Evolutionary conservation across 92 coral and sea anemone species (phyloP).

Genomic region (Palythoa heliodiscus): DNA sequence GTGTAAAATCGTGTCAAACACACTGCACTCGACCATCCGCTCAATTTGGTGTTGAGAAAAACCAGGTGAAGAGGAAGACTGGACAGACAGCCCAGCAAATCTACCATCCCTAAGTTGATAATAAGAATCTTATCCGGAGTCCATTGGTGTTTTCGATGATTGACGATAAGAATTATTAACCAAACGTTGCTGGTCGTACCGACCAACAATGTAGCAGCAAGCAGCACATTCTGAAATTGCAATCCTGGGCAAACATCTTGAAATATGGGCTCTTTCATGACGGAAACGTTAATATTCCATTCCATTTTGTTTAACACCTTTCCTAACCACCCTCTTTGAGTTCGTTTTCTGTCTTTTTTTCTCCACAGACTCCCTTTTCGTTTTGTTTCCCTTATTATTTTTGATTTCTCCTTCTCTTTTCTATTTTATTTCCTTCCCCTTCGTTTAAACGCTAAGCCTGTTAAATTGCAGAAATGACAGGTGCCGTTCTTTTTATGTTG

Average conservation of each 20-base stretch:
- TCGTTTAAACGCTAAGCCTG: no score
- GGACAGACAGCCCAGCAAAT: constrained; percentile 45
- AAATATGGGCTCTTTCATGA: background rate
- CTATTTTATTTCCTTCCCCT: no score
- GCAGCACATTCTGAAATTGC: constrained; percentile 34
- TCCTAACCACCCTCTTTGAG: no score
- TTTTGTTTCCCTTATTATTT: no score
- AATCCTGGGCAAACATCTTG: constrained; percentile 43
- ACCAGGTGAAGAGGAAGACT: constrained; percentile 59
- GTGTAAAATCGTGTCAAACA: constrained; percentile 59
- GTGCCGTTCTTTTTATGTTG: no score
- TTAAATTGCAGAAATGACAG: no score
- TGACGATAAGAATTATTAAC: constrained; percentile 43
- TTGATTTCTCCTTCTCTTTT: no score
- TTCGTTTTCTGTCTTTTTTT: no score
- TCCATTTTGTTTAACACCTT: background rate
- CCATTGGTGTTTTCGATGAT: constrained; percentile 38
- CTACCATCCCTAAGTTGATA: constrained; percentile 49
- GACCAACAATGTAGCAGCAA: constrained; percentile 38
- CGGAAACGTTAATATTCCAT: background rate
- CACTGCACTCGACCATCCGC: constrained; percentile 42
- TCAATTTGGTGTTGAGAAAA: constrained; percentile 37
- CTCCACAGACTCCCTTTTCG: no score
- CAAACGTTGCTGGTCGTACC: constrained; percentile 44
- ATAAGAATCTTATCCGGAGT: constrained; percentile 57